These are phyloP conservation scores for Xenentodon cancila DNA, from an alignment of 2,797 vertebrate species.

Conservation along the genomic window DNA sequence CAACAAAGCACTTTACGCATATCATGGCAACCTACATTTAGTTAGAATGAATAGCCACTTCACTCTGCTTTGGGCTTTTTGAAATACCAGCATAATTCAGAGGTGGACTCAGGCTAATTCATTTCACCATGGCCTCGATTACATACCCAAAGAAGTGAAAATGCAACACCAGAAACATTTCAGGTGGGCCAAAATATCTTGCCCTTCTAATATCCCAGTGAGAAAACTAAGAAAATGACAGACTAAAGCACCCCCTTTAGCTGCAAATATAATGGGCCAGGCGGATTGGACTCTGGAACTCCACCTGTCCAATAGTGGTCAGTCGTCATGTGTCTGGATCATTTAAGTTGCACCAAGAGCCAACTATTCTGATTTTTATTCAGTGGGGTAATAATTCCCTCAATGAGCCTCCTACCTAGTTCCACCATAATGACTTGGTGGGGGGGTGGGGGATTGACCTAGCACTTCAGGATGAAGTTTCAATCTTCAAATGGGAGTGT, in stretches of 20 bases:
- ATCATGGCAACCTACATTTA: slow-evolving; percentile 72
- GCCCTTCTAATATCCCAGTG: slow-evolving; percentile 4
- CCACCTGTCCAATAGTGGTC: slow-evolving; percentile 58
- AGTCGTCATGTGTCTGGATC: slow-evolving; percentile 30
- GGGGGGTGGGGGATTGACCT: no score
- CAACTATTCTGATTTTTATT: background rate
- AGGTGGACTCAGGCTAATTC: slow-evolving; percentile 54
- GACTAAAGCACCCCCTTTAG: slow-evolving; percentile 21
- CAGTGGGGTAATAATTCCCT: no score
- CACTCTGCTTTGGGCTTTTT: slow-evolving; percentile 61
- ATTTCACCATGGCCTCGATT: slow-evolving; percentile 41
- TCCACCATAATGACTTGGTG: no score
- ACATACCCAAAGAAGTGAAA: slow-evolving; percentile 15
- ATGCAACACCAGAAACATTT: slow-evolving; percentile 10
- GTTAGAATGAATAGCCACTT: slow-evolving; percentile 65
- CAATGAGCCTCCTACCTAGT: no score
- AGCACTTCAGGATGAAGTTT: no score
- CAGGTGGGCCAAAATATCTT: slow-evolving; percentile 42
- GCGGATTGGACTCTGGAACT: slow-evolving; percentile 47
- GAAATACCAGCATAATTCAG: slow-evolving; percentile 66
- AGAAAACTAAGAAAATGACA: slow-evolving; percentile 24
- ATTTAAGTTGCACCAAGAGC: background rate
- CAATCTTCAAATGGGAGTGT: no score
- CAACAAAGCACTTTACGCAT: slow-evolving; percentile 68
- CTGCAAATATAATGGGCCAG: slow-evolving; percentile 71